A percentile compares a stretch with the other conserved stretches of the same genome.
These are phyloP conservation scores for Hippocampus kuda DNA, from an alignment of 2,797 vertebrate genomes.

Conservation along the genomic window DNA sequence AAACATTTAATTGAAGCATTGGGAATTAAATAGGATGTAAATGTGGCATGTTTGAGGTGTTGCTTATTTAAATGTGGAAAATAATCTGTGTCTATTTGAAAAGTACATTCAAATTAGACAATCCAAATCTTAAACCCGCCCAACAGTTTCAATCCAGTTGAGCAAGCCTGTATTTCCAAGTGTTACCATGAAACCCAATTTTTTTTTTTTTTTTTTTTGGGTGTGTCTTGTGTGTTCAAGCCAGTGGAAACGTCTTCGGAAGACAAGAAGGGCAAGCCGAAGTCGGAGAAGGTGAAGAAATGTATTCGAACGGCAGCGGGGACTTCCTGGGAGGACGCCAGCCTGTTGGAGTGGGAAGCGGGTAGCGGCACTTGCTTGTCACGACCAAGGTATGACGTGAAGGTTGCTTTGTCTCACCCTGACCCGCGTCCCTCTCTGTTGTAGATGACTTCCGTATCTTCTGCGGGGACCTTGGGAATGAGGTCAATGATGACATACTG, in stretches of 20 bases:
- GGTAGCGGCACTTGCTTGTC: constrained; percentile 52
- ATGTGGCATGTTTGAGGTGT: too few relatives aligned
- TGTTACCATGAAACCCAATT: neutral
- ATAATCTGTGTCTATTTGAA: too few relatives aligned
- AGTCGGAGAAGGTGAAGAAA: constrained; percentile 78
- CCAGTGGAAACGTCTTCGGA: constrained; percentile 70
- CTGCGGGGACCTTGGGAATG: constrained; percentile 87
- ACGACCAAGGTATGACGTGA: neutral
- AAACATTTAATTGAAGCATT: too few relatives aligned
- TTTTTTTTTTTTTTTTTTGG: neutral
- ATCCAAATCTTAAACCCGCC: too few relatives aligned
- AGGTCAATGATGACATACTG: constrained; percentile 88
- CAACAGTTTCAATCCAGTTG: neutral
- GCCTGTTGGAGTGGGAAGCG: constrained; percentile 81
- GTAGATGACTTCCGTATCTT: constrained; percentile 90
- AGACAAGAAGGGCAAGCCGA: constrained; percentile 75
- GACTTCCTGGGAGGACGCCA: constrained; percentile 80
- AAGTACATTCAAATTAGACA: too few relatives aligned
- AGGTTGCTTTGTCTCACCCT: neutral
- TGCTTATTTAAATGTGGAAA: too few relatives aligned
- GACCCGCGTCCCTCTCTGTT: neutral
- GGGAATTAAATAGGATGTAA: too few relatives aligned
- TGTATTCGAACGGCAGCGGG: constrained; percentile 86
- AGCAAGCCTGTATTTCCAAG: neutral
- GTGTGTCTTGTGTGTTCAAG: constrained; percentile 32